These are phyloP conservation scores for Cryptoprocta ferox DNA, from an alignment of 2,797 vertebrate genomes.

Conservation along the genomic window DNA sequence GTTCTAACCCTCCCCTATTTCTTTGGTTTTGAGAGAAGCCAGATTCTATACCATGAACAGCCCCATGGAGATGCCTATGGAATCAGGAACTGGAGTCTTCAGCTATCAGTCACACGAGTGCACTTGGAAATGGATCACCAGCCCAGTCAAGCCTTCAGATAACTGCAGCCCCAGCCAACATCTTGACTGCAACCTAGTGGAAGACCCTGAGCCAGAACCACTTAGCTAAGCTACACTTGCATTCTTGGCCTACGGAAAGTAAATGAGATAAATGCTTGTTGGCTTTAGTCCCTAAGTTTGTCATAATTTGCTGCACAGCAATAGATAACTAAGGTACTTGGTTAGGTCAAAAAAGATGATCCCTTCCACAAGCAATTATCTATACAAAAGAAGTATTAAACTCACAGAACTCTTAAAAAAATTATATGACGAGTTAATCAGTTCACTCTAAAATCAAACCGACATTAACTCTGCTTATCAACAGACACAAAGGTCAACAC, in stretches of 20 bases:
- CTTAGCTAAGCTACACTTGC: neutral
- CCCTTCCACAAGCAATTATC: neutral
- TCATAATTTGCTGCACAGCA: neutral
- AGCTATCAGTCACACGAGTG: neutral
- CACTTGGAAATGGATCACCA: neutral
- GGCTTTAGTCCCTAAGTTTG: neutral
- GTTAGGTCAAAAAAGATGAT: neutral
- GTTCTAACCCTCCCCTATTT: neutral
- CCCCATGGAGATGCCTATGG: neutral
- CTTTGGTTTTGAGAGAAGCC: neutral
- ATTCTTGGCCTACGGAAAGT: neutral
- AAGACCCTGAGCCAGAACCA: neutral
- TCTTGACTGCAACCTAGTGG: neutral
- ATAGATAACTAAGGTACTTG: neutral
- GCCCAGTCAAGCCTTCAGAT: neutral
- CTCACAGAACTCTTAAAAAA: neutral
- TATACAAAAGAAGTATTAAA: neutral
- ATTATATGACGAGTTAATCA: neutral
- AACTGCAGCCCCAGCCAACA: neutral
- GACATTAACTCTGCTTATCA: neutral
- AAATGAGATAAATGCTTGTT: neutral
- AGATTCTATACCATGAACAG: neutral
- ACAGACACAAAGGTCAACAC: neutral
- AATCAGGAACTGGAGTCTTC: neutral
- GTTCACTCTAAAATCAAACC: neutral